These are phyloP conservation scores for Myotis yumanensis DNA, from an alignment of 2,113 vertebrate species.

Conservation along the genomic window DNA sequence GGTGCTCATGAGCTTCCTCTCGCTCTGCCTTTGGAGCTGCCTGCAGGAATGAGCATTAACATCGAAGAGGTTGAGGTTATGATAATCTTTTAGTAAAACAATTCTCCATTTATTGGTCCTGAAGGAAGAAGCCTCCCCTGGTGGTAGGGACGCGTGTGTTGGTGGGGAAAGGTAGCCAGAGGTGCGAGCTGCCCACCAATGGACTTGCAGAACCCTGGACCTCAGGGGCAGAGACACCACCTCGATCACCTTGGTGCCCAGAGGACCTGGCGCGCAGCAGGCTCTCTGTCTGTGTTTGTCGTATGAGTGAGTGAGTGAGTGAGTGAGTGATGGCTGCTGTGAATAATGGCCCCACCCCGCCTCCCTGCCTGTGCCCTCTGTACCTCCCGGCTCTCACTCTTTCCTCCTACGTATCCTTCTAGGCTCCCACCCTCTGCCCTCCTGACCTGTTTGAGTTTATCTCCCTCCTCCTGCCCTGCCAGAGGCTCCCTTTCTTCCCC, in stretches of 20 bases:
- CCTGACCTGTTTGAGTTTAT: not conserved
- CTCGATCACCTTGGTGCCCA: no score
- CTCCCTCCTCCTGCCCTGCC: not conserved
- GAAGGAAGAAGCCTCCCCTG: not conserved
- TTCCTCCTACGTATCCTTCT: not conserved
- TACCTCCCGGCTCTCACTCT: not conserved
- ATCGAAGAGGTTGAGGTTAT: not conserved
- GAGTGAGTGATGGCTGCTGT: not conserved
- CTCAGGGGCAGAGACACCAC: not conserved
- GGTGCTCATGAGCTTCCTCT: accelerated
- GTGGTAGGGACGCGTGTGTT: not conserved
- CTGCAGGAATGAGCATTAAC: not conserved
- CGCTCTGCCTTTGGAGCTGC: not conserved
- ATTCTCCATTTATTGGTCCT: not conserved
- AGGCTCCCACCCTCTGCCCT: not conserved
- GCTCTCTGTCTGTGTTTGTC: not conserved
- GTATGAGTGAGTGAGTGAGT: not conserved
- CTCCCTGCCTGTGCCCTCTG: not conserved
- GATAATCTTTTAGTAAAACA: not conserved
- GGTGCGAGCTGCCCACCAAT: not conserved
- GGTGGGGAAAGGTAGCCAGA: not conserved
- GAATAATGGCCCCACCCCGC: not conserved
- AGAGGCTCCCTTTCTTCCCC: not conserved
- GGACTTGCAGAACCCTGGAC: no score
- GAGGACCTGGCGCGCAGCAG: not conserved